A percentile compares a stretch with the other conserved stretches of the same genome.
Conservation (phyloP, 2,888 invertebrate genomes). For the Cataglyphis livida region DNA sequence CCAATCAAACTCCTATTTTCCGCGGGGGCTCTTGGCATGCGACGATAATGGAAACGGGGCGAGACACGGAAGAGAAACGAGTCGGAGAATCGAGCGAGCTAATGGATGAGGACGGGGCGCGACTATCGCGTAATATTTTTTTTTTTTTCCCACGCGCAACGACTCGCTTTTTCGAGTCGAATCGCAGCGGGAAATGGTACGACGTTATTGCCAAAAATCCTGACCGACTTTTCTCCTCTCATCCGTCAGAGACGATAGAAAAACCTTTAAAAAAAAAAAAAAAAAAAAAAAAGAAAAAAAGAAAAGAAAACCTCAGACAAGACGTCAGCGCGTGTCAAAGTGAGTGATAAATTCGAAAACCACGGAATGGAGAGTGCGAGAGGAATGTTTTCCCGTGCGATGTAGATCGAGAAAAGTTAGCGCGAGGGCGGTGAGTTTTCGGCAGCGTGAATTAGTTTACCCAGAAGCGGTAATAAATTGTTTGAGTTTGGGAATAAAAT, state of each 20-base stretch:
- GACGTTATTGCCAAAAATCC: slow-evolving; percentile 22
- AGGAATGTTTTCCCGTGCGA: slow-evolving; percentile 10
- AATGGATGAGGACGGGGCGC: slow-evolving; percentile 41
- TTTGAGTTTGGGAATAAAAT: slow-evolving; percentile 27
- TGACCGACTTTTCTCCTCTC: background rate
- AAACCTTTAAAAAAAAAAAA: slow-evolving; percentile 5
- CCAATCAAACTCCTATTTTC: slow-evolving; percentile 84
- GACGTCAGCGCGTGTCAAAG: slow-evolving; percentile 18
- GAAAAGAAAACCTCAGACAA: background rate
- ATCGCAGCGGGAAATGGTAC: slow-evolving; percentile 25
- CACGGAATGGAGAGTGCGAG: background rate
- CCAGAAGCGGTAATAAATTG: slow-evolving; percentile 48
- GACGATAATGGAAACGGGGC: slow-evolving; percentile 71
- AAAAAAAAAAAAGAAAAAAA: background rate
- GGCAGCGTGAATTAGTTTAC: slow-evolving; percentile 59
- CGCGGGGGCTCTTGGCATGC: slow-evolving; percentile 75
- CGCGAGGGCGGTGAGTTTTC: slow-evolving; percentile 28
- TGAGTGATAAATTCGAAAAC: slow-evolving; percentile 40
- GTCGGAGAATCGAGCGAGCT: slow-evolving; percentile 43
- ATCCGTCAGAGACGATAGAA: background rate
- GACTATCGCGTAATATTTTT: slow-evolving; percentile 33
- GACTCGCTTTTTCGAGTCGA: slow-evolving; percentile 26
- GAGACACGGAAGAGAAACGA: slow-evolving; percentile 48
- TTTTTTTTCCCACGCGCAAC: slow-evolving; percentile 13
- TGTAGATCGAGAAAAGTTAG: slow-evolving; percentile 21